A percentile compares a stretch with the other conserved stretches of the same genome.
These are phyloP conservation scores for Hedychridium roseum DNA, from an alignment of 2,888 invertebrate species.

Conservation along the genomic window DNA sequence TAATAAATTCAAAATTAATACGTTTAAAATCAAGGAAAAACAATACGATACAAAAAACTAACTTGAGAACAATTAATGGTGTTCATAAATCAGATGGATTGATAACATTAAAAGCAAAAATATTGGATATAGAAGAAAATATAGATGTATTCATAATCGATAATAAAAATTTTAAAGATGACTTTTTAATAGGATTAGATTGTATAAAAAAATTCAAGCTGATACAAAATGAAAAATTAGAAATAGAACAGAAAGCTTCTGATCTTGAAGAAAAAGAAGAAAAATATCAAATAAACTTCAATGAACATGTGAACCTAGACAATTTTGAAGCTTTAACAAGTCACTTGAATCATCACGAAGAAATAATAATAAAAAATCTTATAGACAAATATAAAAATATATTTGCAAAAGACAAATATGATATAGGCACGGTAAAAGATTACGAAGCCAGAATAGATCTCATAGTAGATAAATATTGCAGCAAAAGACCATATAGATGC, in stretches of 20 bases:
- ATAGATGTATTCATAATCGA: conserved; percentile 17
- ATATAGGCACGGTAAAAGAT: conserved; percentile 1
- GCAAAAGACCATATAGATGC: conserved; percentile 3
- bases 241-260: conserved; percentile 3
- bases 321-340: conserved; percentile 20
- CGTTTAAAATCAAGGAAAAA: conserved; percentile 11
- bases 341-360: neutral
- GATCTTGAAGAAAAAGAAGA: conserved; percentile 2
- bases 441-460: conserved; percentile 11
- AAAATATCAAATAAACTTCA: conserved; percentile 7
- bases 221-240: conserved; percentile 13
- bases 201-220: conserved; percentile 14
- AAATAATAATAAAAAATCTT: neutral
- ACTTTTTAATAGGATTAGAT: conserved; percentile 15
- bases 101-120: conserved; percentile 14
- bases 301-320: conserved; percentile 6
- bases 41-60: neutral
- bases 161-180: conserved; percentile 15
- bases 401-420: too few relatives aligned
- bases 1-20: conserved; percentile 24
- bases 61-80: conserved; percentile 13
- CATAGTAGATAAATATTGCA: conserved; percentile 8
- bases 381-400: conserved; percentile 19
- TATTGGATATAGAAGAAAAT: too few relatives aligned
- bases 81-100: conserved; percentile 12